Evolutionary conservation across 1,140 invertebrate species (phyloP).

Genomic region (Cephus cinctus): DNA sequence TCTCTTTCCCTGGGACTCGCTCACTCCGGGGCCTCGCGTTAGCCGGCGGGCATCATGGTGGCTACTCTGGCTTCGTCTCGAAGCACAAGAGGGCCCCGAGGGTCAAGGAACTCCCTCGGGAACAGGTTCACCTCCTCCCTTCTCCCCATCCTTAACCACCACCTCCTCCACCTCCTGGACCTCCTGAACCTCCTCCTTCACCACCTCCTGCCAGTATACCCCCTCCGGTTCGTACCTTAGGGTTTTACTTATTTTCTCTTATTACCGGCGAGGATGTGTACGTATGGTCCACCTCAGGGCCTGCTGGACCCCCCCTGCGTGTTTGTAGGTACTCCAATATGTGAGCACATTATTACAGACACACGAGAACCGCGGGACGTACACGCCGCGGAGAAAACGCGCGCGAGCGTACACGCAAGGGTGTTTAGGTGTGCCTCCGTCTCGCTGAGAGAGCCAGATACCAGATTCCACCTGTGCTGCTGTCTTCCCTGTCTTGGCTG

Average conservation of each 20-base stretch:
- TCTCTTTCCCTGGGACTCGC: constrained; percentile 9
- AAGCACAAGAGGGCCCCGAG: constrained; percentile 34
- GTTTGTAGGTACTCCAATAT: constrained; percentile 30
- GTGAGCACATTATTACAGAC: constrained; percentile 35
- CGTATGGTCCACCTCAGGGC: constrained; percentile 27
- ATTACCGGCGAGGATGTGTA: constrained; percentile 39
- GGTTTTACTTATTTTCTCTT: constrained; percentile 50
- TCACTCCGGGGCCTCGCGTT: constrained; percentile 28
- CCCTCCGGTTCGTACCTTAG: constrained; percentile 42
- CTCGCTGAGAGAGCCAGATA: constrained; percentile 30
- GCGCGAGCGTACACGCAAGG: constrained; percentile 38
- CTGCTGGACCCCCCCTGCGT: constrained; percentile 17
- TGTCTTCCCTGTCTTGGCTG: constrained; percentile 34
- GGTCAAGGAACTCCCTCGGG: constrained; percentile 58
- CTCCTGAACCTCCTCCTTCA: constrained; percentile 1
- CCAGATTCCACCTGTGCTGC: constrained; percentile 29
- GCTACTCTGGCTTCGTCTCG: constrained; percentile 37
- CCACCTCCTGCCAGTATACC: constrained; percentile 35
- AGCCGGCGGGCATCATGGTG: constrained; percentile 45
- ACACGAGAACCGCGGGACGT: constrained; percentile 10
- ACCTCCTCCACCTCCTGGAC: no score
- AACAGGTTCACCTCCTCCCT: constrained; percentile 54
- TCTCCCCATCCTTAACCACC: constrained; percentile 16
- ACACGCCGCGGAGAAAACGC: constrained; percentile 32
- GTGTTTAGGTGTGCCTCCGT: constrained; percentile 43